Evolutionary conservation across 1,140 invertebrate species (phyloP).

Genomic region (Drosophila persimilis): DNA sequence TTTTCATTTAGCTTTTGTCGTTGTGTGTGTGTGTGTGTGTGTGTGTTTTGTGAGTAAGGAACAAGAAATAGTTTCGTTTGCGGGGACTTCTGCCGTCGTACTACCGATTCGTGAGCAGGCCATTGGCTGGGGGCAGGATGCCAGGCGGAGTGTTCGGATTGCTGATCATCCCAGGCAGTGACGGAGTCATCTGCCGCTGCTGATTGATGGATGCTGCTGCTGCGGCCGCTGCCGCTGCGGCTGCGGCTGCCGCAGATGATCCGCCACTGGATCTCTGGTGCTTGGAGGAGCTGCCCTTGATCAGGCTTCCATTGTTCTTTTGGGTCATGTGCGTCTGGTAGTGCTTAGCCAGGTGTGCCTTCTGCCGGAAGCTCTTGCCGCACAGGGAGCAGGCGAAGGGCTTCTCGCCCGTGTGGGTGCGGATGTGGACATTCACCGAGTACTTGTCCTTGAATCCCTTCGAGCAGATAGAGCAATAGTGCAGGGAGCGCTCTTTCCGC

Average conservation of each 20-base stretch:
- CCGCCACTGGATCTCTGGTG: conserved; percentile 54
- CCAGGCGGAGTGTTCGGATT: conserved; percentile 63
- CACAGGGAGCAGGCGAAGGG: conserved; percentile 94
- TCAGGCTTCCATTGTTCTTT: conserved; percentile 84
- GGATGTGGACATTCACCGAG: conserved; percentile 95
- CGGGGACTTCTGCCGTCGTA: conserved; percentile 16
- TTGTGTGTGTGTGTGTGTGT: conserved; percentile 27
- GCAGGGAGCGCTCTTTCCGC: conserved; percentile 92
- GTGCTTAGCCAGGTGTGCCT: conserved; percentile 98
- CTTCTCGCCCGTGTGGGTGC: conserved; percentile 94
- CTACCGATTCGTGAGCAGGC: conserved; percentile 77
- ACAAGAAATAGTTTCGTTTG: conserved; percentile 73
- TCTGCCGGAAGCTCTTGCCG: conserved; percentile 96
- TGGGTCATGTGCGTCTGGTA: conserved; percentile 96
- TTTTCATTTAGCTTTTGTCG: conserved; percentile 20
- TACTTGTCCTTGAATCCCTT: conserved; percentile 97
- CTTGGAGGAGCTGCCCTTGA: conserved; percentile 68
- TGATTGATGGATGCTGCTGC: conserved; percentile 41
- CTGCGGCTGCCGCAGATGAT: not conserved
- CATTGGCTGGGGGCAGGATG: conserved; percentile 75
- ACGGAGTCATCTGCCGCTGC: conserved; percentile 35
- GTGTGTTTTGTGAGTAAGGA: conserved; percentile 68
- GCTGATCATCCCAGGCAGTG: conserved; percentile 59
- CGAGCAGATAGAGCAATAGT: conserved; percentile 95
- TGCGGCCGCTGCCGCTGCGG: conserved; percentile 6